Evolutionary conservation across 2,113 vertebrate genomes (phyloP).

Genomic region (Mohoua ochrocephala): DNA sequence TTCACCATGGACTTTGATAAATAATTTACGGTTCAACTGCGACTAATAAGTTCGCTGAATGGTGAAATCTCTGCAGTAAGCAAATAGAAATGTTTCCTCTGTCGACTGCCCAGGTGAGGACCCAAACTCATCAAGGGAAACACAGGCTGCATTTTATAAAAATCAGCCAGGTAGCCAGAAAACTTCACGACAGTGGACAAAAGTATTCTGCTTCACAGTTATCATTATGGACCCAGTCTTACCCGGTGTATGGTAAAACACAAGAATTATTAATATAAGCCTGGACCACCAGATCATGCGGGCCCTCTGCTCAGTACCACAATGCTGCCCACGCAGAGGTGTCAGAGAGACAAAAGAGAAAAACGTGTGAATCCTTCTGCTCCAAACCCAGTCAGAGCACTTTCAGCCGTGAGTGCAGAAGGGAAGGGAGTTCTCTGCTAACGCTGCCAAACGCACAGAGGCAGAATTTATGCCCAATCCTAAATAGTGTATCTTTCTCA

Average conservation of each 20-base stretch:
- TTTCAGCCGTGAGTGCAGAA: not conserved
- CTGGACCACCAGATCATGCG: not conserved
- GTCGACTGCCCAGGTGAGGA: conserved; percentile 31
- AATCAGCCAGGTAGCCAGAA: conserved; percentile 35
- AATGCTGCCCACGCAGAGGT: not conserved
- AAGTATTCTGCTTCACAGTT: not conserved
- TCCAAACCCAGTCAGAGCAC: not conserved
- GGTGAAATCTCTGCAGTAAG: conserved; percentile 64
- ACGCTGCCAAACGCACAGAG: not conserved
- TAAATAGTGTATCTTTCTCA: not conserved
- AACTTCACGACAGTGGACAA: not conserved
- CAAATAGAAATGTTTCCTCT: conserved; percentile 67
- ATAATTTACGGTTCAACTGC: conserved; percentile 71
- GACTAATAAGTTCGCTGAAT: conserved; percentile 66
- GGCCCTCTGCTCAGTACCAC: not conserved
- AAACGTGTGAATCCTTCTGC: not conserved
- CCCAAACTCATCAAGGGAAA: conserved; percentile 53
- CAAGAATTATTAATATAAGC: not conserved
- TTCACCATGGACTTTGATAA: conserved; percentile 75
- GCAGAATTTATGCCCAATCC: not conserved
- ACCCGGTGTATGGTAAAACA: not conserved
- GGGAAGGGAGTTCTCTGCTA: not conserved
- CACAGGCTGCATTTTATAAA: conserved; percentile 27
- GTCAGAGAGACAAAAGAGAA: not conserved
- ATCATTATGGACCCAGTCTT: not conserved